A percentile compares a stretch with the other conserved stretches of the same genome.
phyloP scores from a whole-genome alignment of 2,888 invertebrate genomes.

The Strigamia crassipes region DNA sequence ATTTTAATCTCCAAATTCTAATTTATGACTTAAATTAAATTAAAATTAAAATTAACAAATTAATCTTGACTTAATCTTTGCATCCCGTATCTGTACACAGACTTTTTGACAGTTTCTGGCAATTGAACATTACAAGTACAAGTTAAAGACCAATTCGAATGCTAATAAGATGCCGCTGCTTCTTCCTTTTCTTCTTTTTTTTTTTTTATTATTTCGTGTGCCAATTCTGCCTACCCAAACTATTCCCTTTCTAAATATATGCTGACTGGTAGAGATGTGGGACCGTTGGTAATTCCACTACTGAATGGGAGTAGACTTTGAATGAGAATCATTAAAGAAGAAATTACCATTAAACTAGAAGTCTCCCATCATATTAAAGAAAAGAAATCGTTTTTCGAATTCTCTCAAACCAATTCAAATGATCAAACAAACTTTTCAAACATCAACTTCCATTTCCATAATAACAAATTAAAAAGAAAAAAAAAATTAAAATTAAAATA shows the following conservation, averaged over 20 bases:
- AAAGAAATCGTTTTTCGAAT: constrained; percentile 38
- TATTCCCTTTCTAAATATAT: constrained; percentile 13
- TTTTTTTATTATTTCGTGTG: neutral
- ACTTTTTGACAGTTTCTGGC: constrained; percentile 27
- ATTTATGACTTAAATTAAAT: neutral
- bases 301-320: constrained; percentile 42
- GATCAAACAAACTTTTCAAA: constrained; percentile 33
- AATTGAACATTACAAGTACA: constrained; percentile 36
- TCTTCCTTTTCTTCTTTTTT: neutral
- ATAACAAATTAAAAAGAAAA: neutral
- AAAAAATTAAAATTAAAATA: neutral
- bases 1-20: neutral
- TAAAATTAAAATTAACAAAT: neutral
- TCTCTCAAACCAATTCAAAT: constrained; percentile 19
- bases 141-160: constrained; percentile 35
- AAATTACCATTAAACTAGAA: constrained; percentile 39
- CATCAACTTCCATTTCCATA: neutral
- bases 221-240: constrained; percentile 38
- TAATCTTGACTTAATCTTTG: neutral
- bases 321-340: constrained; percentile 40
- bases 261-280: constrained; percentile 39
- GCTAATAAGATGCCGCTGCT: neutral
- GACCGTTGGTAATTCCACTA: constrained; percentile 26
- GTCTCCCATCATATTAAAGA: constrained; percentile 23
- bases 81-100: neutral